Percentiles rank a stretch among this genome's conserved stretches.
Conservation (phyloP, 2,797 vertebrate genomes). For the Falco columbarius region DNA sequence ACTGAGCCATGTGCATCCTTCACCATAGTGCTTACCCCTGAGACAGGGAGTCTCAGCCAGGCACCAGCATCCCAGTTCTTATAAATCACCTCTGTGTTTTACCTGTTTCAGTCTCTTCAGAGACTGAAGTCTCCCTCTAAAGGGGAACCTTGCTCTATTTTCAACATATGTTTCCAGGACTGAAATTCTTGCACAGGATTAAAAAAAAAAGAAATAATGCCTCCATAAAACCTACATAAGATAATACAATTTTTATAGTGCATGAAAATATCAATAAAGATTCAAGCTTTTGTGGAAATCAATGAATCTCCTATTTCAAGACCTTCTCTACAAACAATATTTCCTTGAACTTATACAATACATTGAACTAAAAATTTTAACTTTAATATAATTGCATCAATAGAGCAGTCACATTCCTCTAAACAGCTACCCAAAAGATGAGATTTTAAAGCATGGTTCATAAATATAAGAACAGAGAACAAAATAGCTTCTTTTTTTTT, state of each 20-base stretch:
- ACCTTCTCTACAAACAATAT: not conserved
- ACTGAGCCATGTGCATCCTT: not conserved
- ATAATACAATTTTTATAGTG: slow-evolving; percentile 57
- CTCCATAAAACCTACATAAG: slow-evolving; percentile 56
- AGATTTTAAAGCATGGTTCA: slow-evolving; percentile 6
- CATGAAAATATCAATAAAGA: slow-evolving; percentile 51
- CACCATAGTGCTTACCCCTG: not conserved
- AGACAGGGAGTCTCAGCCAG: not conserved
- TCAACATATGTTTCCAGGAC: not conserved
- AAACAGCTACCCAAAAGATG: not conserved
- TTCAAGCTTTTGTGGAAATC: slow-evolving; percentile 35
- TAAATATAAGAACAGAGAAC: slow-evolving; percentile 53
- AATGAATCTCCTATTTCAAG: slow-evolving; percentile 31
- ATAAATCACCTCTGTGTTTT: not conserved
- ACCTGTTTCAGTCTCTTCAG: not conserved
- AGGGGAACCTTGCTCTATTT: not conserved
- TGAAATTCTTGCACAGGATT: slow-evolving; percentile 10
- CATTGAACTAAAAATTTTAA: slow-evolving; percentile 39
- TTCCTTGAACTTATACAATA: slow-evolving; percentile 15
- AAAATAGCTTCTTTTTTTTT: slow-evolving; percentile 63
- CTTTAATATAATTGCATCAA: slow-evolving; percentile 27
- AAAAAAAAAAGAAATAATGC: slow-evolving; percentile 29
- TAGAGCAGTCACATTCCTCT: not conserved
- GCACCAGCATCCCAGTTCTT: not conserved
- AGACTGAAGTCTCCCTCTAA: not conserved